These are phyloP conservation scores for Falco columbarius DNA, from an alignment of 2,797 vertebrate genomes.

Conservation along the genomic window DNA sequence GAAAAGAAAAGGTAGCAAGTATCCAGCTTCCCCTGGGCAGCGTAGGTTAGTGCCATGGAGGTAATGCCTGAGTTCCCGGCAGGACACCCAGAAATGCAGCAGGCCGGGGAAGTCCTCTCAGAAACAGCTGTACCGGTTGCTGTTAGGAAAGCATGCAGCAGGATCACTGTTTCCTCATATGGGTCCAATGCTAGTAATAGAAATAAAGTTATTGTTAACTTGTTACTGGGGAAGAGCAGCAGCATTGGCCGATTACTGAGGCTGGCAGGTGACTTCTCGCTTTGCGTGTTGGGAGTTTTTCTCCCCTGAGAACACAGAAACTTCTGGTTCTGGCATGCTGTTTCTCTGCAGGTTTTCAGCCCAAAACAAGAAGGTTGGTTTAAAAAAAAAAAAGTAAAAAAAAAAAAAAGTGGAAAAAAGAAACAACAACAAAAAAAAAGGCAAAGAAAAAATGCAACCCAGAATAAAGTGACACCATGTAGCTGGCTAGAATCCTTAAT, in stretches of 20 bases:
- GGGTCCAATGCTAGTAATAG: neutral
- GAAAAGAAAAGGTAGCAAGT: neutral
- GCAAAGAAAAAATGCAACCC: neutral
- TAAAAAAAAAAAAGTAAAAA: neutral
- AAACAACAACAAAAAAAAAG: neutral
- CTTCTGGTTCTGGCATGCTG: neutral
- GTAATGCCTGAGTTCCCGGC: neutral
- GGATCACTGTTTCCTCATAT: neutral
- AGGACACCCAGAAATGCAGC: neutral
- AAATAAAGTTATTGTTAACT: neutral
- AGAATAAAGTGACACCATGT: neutral
- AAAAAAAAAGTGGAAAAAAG: neutral
- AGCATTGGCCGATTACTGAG: neutral
- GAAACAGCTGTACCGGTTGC: neutral
- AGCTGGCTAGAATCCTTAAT: slow-evolving; percentile 41
- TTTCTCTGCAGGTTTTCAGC: slow-evolving; percentile 22
- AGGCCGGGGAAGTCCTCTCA: neutral
- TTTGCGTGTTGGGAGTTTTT: neutral
- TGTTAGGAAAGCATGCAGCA: neutral
- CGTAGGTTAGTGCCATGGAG: neutral
- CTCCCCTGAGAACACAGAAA: neutral
- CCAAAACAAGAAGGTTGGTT: neutral
- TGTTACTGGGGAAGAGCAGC: neutral
- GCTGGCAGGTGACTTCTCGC: neutral
- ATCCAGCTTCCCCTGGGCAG: neutral